phyloP scores from a whole-genome alignment of 2,113 vertebrate species.

The Peromyscus maniculatus region DNA sequence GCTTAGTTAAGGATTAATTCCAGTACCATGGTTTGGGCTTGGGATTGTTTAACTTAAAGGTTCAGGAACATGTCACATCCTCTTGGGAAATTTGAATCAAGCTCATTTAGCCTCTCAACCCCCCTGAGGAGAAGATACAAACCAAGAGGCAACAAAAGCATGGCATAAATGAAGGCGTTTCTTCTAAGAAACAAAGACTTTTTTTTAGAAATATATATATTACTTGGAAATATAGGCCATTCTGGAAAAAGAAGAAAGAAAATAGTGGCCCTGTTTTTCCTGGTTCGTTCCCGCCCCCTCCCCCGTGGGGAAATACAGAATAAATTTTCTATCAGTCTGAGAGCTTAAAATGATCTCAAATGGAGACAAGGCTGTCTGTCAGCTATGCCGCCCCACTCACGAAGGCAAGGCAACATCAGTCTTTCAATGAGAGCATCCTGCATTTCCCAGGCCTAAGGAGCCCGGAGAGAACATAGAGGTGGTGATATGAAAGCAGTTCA shows the following conservation, averaged over 20 bases:
- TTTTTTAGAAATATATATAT: background rate
- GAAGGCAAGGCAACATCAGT: background rate
- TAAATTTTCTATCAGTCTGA: background rate
- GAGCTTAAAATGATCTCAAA: slow-evolving; percentile 18
- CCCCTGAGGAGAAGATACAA: slow-evolving; percentile 31
- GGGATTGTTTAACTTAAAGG: slow-evolving; percentile 45
- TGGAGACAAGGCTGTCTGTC: background rate
- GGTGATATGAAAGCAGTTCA: background rate
- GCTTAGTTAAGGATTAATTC: slow-evolving; percentile 74
- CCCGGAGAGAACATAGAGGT: background rate
- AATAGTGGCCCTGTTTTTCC: background rate
- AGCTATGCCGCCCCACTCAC: background rate
- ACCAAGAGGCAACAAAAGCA: slow-evolving; percentile 28
- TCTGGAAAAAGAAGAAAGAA: background rate
- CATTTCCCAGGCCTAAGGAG: background rate
- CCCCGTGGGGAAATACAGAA: background rate
- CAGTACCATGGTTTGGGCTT: slow-evolving; percentile 19
- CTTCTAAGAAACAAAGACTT: background rate
- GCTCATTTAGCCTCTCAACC: background rate
- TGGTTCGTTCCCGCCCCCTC: background rate
- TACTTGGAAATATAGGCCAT: slow-evolving; percentile 4
- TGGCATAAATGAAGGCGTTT: background rate
- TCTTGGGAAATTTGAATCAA: slow-evolving; percentile 45
- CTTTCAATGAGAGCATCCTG: background rate
- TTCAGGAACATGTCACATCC: slow-evolving; percentile 36